These are phyloP conservation scores for Platycheirus albimanus DNA, from an alignment of 2,888 invertebrate genomes.

Conservation along the genomic window DNA sequence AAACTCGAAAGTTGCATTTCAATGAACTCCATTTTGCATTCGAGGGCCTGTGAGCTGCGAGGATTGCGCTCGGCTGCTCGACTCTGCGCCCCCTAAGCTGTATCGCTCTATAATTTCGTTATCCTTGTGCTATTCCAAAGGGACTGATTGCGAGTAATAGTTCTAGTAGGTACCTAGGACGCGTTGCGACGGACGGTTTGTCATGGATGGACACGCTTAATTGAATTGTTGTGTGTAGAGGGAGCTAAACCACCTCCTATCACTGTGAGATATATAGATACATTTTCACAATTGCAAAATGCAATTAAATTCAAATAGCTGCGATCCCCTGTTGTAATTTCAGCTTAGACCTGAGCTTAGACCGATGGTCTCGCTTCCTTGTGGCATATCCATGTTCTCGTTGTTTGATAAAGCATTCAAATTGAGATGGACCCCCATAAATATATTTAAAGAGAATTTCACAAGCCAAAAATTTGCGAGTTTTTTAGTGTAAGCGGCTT, in stretches of 20 bases:
- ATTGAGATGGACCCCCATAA: slow-evolving; percentile 44
- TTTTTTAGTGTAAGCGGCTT: too few relatives aligned
- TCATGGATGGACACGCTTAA: slow-evolving; percentile 72
- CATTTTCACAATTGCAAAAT: slow-evolving; percentile 58
- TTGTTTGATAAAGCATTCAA: slow-evolving; percentile 44
- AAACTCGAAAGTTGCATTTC: slow-evolving; percentile 61
- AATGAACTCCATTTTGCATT: slow-evolving; percentile 48
- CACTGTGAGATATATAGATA: slow-evolving; percentile 5
- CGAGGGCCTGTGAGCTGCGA: not conserved
- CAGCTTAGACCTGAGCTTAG: slow-evolving; percentile 37
- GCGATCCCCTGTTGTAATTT: slow-evolving; percentile 48
- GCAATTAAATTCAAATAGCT: slow-evolving; percentile 67
- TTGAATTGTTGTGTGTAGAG: slow-evolving; percentile 69
- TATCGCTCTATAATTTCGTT: slow-evolving; percentile 60
- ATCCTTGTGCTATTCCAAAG: slow-evolving; percentile 46
- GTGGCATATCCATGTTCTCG: slow-evolving; percentile 22
- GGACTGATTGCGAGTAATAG: slow-evolving; percentile 38
- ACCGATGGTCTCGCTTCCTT: slow-evolving; percentile 19
- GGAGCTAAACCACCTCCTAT: not conserved
- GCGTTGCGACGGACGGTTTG: slow-evolving; percentile 46
- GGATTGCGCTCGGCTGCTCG: slow-evolving; percentile 33
- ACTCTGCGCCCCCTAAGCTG: slow-evolving; percentile 47
- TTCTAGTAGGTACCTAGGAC: too few relatives aligned
- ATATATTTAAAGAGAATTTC: not conserved
- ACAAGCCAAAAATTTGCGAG: too few relatives aligned